These are phyloP conservation scores for Neotoxoptera formosana DNA, from an alignment of 1,140 invertebrate genomes.

Conservation along the genomic window DNA sequence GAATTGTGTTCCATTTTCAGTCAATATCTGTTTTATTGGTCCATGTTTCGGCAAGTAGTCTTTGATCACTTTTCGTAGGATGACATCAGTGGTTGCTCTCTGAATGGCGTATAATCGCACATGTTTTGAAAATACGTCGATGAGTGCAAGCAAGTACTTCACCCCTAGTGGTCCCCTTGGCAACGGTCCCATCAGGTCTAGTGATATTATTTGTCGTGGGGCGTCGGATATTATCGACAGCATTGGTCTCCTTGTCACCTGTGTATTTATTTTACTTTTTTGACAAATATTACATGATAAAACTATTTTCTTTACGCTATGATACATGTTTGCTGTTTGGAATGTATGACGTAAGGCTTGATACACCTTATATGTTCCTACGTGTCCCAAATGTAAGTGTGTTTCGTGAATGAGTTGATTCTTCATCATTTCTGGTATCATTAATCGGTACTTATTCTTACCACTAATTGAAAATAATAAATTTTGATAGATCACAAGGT, in stretches of 20 bases:
- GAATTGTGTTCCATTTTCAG: conserved; percentile 8
- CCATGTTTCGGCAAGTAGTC: neutral
- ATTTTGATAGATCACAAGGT: too few species aligned
- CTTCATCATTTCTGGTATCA: too few species aligned
- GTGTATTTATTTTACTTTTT: neutral
- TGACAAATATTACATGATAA: too few species aligned
- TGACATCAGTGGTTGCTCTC: neutral
- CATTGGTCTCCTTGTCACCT: neutral
- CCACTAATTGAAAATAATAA: too few species aligned
- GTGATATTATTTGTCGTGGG: neutral
- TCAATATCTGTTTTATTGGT: neutral
- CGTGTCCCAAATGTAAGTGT: too few species aligned
- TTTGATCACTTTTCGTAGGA: neutral
- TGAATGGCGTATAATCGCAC: neutral
- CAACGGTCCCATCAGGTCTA: conserved; percentile 35
- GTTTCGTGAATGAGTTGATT: too few species aligned
- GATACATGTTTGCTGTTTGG: too few species aligned
- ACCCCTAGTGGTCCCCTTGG: neutral
- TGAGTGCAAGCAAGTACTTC: neutral
- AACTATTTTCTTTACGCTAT: too few species aligned
- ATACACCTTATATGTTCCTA: too few species aligned
- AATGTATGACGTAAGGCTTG: too few species aligned
- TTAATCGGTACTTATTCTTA: too few species aligned
- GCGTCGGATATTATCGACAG: neutral
- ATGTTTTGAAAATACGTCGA: conserved; percentile 21